Evolutionary conservation across 2,113 vertebrate genomes (phyloP).

Genomic region (Nannospalax galili): DNA sequence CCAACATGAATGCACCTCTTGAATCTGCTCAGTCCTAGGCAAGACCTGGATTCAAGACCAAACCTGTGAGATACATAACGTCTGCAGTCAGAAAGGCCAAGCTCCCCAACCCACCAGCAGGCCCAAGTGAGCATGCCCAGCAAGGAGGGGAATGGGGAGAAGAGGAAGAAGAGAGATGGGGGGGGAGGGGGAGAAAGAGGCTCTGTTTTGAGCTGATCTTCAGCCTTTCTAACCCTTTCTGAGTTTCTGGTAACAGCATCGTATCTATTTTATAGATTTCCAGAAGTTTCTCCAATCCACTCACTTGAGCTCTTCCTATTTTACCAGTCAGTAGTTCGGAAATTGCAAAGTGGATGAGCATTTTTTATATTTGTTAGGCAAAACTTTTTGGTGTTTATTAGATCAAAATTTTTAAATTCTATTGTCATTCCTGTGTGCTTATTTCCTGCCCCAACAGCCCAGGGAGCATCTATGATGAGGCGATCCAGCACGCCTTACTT

Average conservation of each 20-base stretch:
- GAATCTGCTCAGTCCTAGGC: neutral
- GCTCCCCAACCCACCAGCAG: neutral
- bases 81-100: neutral
- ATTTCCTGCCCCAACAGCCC: neutral
- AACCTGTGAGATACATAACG: neutral
- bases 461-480: neutral
- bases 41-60: neutral
- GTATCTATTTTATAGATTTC: constrained; percentile 14
- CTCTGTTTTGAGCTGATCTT: constrained; percentile 11
- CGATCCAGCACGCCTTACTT: neutral
- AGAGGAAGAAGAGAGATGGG: neutral
- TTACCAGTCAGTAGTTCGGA: constrained; percentile 3
- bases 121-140: neutral
- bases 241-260: neutral
- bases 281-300: neutral
- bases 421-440: neutral
- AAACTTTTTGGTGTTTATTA: neutral
- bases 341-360: neutral
- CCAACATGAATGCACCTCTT: neutral
- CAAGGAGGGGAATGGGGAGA: neutral
- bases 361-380: neutral
- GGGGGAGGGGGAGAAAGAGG: neutral
- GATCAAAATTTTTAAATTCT: neutral
- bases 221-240: neutral
- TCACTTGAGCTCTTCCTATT: neutral